These are phyloP conservation scores for Spialia ferax DNA, from an alignment of 2,888 invertebrate genomes.

Conservation along the genomic window DNA sequence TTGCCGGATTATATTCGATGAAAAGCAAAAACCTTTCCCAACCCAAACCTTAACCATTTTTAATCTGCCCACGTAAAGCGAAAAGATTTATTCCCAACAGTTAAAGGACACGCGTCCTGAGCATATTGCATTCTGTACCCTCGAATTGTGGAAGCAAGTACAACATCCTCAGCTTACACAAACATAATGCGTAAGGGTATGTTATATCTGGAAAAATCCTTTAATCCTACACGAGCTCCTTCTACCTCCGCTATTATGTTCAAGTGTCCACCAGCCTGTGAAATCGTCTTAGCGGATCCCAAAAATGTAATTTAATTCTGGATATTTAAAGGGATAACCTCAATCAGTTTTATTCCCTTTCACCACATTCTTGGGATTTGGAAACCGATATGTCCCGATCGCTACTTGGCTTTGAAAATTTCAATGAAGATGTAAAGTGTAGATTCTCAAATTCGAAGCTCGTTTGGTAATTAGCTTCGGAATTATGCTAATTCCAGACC, in stretches of 20 bases:
- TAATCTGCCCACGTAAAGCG: background rate
- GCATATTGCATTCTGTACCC: constrained; percentile 18
- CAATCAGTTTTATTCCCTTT: constrained; percentile 9
- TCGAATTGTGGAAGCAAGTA: constrained; percentile 13
- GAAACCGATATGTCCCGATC: background rate
- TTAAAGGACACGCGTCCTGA: constrained; percentile 8
- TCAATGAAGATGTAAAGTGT: too few species aligned
- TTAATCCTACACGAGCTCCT: constrained; percentile 29
- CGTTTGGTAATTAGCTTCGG: too few species aligned
- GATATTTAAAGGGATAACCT: background rate
- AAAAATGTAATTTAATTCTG: constrained; percentile 12
- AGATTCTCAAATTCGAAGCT: too few species aligned
- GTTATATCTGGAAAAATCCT: constrained; percentile 33
- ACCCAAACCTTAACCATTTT: background rate
- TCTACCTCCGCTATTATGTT: constrained; percentile 20
- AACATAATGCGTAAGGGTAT: constrained; percentile 32
- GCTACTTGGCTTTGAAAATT: too few species aligned
- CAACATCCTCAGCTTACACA: constrained; percentile 30
- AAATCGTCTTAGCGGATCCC: constrained; percentile 23
- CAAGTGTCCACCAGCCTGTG: constrained; percentile 20
- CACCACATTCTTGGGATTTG: background rate
- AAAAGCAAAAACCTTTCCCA: background rate
- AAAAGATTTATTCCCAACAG: constrained; percentile 8
- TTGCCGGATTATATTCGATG: background rate
- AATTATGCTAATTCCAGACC: too few species aligned